Evolutionary conservation across 2,113 vertebrate species (phyloP).

Genomic region (Mixornis gularis): DNA sequence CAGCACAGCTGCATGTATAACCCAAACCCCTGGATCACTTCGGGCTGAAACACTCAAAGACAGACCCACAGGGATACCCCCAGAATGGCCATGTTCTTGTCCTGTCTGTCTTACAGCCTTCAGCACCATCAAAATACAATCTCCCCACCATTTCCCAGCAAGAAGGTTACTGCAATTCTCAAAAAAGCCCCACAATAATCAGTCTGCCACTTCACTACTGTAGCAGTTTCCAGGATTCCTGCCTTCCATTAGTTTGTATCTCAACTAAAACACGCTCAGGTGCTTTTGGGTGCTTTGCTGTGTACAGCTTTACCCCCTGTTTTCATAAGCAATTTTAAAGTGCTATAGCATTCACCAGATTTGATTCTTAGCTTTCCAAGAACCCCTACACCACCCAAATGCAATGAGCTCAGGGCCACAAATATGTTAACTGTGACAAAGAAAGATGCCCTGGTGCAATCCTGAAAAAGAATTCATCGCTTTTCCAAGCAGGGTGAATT

Average conservation of each 20-base stretch:
- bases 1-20: rapidly evolving
- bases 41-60: neutral
- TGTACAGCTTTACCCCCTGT: neutral
- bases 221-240: neutral
- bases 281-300: neutral
- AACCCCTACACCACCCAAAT: neutral
- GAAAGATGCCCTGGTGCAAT: neutral
- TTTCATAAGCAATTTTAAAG: neutral
- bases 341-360: neutral
- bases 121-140: neutral
- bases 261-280: neutral
- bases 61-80: neutral
- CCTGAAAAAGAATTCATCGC: neutral
- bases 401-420: neutral
- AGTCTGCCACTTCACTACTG: neutral
- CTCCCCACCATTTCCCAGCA: neutral
- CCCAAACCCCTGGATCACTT: rapidly evolving
- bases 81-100: neutral
- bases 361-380: neutral
- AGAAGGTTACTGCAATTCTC: neutral
- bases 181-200: neutral
- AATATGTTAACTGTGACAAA: neutral
- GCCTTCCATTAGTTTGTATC: neutral
- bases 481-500: neutral
- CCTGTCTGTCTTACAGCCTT: neutral